Evolutionary conservation across 1,140 invertebrate species (phyloP).

Genomic region (Pogonomyrmex californicus): DNA sequence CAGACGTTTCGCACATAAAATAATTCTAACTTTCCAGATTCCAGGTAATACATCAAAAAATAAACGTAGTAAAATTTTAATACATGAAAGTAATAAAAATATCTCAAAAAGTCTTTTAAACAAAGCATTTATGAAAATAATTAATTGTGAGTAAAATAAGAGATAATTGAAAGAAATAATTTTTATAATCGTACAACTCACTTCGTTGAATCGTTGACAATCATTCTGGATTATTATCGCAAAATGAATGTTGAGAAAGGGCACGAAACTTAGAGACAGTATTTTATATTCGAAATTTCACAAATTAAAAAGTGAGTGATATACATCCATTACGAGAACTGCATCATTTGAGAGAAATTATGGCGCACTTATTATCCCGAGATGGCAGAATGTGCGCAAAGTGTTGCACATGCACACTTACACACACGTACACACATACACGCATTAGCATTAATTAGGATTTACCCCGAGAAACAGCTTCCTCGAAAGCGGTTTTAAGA

Average conservation of each 20-base stretch:
- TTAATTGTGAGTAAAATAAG: neutral
- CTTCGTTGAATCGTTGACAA: neutral
- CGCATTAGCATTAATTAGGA: constrained; percentile 32
- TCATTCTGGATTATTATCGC: neutral
- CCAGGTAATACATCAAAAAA: neutral
- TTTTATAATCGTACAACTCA: neutral
- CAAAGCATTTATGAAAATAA: neutral
- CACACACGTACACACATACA: neutral
- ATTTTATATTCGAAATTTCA: neutral
- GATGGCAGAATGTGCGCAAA: neutral
- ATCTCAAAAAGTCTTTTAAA: neutral
- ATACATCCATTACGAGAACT: neutral
- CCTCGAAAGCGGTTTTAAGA: constrained; percentile 43
- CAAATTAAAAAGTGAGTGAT: neutral
- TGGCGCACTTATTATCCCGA: neutral
- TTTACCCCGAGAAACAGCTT: constrained; percentile 31
- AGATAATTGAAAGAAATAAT: neutral
- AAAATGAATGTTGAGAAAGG: neutral
- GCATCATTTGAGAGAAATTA: neutral
- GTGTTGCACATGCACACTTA: neutral
- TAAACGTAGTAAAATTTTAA: neutral
- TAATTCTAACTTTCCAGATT: neutral
- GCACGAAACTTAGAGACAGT: neutral
- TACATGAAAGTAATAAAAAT: neutral
- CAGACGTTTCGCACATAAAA: neutral